Base-by-base conservation (phyloP, 2,888 invertebrate species). In the Nymphalis polychloros region DNA sequence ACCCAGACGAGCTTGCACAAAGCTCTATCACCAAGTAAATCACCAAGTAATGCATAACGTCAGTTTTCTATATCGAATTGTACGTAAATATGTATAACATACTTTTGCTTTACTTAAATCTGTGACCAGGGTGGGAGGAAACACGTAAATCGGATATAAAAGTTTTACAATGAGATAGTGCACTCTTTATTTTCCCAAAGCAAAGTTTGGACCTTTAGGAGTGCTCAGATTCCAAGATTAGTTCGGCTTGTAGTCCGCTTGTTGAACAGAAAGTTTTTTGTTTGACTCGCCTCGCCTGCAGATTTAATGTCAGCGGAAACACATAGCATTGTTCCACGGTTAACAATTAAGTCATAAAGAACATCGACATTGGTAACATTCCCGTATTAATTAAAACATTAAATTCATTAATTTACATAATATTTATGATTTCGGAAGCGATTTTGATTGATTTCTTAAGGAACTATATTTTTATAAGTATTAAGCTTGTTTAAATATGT, bases 221-320 rank as follows among this genome's bases (percentile, higher is more conserved):
- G 82, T 82, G 81, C 79, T 81, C 83, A 81, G 81, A 84, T 84
- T 85, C 80, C 79, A 71, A 82, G 84, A 85, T 85, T 82, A 84
- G 84, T 85, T 84, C 81, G 80, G 81, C 85, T 85, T 86, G 84
- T 84, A 81, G 79, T 78, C 75, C 72, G 78, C 76, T 80, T 81
- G 82, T 81, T 77, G 77, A 80, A 77, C 78, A 76, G 77, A 79
- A 83, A 81, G 80, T 83, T 83, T 81, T 84, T 84, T 80, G 77
- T 81, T 77, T 71, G 78, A 78, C 79, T 81, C 80, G 74, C 73
- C 75, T 67, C 67, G 76, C 73, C 73, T 78, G 72, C 69, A 63
- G 68, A 67, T 65, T 72, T 73, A 68, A 65, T 67, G 71, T 65
- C 67, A 59, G 61, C 57, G 66, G 65, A 61, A 62, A 64, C 61